These are phyloP conservation scores for Acanthochromis polyacanthus DNA, from an alignment of 2,113 vertebrate genomes.

Conservation along the genomic window DNA sequence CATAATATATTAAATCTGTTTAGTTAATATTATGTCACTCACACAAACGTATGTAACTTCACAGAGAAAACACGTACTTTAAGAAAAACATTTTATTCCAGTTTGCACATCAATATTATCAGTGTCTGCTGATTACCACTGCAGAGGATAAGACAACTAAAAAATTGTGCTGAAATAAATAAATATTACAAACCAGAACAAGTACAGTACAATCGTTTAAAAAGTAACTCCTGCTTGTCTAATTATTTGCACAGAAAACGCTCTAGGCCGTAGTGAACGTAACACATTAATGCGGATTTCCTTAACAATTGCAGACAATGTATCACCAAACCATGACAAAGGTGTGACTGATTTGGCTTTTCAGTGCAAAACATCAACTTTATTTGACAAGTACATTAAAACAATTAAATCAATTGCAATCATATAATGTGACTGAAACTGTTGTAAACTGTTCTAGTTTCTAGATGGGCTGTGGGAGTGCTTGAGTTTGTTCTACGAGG, in stretches of 20 bases:
- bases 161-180: constrained; percentile 61
- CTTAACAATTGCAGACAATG: constrained; percentile 10
- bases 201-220: constrained; percentile 28
- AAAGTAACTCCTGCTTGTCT: constrained; percentile 23
- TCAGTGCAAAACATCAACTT: constrained; percentile 60
- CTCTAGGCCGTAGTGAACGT: constrained; percentile 41
- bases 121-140: constrained; percentile 11
- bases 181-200: constrained; percentile 48
- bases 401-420: constrained; percentile 18
- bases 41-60: neutral
- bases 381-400: constrained; percentile 32
- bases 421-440: constrained; percentile 30
- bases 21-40: neutral
- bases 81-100: constrained; percentile 68
- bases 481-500: constrained; percentile 81
- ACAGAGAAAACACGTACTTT: constrained; percentile 20
- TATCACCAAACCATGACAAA: constrained; percentile 41
- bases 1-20: neutral
- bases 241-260: constrained; percentile 31
- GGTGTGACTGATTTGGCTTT: constrained; percentile 53
- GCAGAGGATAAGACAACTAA: constrained; percentile 25
- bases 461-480: constrained; percentile 30
- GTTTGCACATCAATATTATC: constrained; percentile 41
- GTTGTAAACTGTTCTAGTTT: constrained; percentile 50
- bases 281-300: constrained; percentile 40